These are phyloP conservation scores for Stenolophus ochropezus DNA, from an alignment of 2,888 invertebrate genomes.

Conservation along the genomic window DNA sequence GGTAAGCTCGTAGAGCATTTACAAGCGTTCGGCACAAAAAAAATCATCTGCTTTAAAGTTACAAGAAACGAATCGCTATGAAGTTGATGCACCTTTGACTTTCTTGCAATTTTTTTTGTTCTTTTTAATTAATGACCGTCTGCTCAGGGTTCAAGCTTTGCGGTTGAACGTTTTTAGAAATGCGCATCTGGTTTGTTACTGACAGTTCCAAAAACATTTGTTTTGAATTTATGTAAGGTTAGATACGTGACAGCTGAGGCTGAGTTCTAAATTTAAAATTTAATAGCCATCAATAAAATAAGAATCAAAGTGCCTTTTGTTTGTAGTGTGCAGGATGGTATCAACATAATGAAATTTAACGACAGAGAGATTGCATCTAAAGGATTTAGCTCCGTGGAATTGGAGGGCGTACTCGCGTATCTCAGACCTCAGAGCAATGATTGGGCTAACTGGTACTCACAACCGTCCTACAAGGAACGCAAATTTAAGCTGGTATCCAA, in stretches of 20 bases:
- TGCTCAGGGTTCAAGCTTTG: constrained; percentile 43
- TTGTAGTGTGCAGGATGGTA: constrained; percentile 29
- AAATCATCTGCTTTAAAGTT: constrained; percentile 47
- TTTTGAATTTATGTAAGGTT: constrained; percentile 52
- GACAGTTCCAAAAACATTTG: constrained; percentile 56
- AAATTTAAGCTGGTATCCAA: constrained; percentile 86
- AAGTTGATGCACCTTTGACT: constrained; percentile 59
- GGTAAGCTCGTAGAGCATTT: constrained; percentile 35
- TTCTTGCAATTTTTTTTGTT: constrained; percentile 55
- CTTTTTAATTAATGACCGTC: constrained; percentile 57
- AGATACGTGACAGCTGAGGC: constrained; percentile 47
- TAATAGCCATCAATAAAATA: constrained; percentile 26
- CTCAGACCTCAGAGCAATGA: constrained; percentile 79
- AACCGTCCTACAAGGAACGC: constrained; percentile 80
- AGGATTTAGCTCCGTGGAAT: constrained; percentile 77
- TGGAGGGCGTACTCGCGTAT: constrained; percentile 85
- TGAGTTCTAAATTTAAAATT: constrained; percentile 53
- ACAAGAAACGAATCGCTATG: constrained; percentile 47
- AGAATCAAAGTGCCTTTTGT: not conserved
- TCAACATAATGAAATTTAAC: constrained; percentile 81
- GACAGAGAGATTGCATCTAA: constrained; percentile 80
- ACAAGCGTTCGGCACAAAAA: constrained; percentile 38
- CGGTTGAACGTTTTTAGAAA: constrained; percentile 50
- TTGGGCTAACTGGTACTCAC: constrained; percentile 72
- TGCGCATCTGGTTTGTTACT: constrained; percentile 37